Percentiles rank a stretch among this genome's conserved stretches.
phyloP scores from a whole-genome alignment of 2,113 vertebrate species.

The Fulmarus glacialis region DNA sequence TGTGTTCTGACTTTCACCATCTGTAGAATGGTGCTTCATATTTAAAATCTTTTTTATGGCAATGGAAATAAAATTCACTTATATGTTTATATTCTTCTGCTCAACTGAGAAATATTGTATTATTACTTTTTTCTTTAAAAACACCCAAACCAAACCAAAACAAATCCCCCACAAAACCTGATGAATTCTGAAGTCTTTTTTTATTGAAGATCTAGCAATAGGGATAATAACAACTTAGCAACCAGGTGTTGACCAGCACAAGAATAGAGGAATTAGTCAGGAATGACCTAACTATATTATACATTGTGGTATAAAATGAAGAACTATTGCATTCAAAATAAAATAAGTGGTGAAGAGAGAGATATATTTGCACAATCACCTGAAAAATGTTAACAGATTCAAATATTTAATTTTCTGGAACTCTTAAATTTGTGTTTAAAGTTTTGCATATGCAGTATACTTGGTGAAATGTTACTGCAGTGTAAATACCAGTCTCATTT shows the following conservation, averaged over 20 bases:
- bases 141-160: rapidly evolving
- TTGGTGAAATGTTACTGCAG: not conserved
- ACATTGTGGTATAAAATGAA: not conserved
- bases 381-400: not conserved
- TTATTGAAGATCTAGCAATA: not conserved
- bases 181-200: not conserved
- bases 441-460: not conserved
- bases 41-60: not conserved
- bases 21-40: not conserved
- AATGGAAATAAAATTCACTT: not conserved
- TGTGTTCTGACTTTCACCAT: not conserved
- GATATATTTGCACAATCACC: not conserved
- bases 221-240: not conserved
- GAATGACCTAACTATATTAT: not conserved
- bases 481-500: not conserved
- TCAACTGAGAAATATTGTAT: not conserved
- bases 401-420: not conserved
- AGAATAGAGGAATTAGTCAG: not conserved
- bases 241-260: not conserved
- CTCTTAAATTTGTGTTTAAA: not conserved
- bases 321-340: not conserved
- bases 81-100: not conserved
- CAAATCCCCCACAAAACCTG: not conserved
- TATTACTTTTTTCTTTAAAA: not conserved
- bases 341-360: not conserved